Base-by-base conservation (phyloP, 2,797 vertebrate genomes). In the Diplodus sargus region DNA sequence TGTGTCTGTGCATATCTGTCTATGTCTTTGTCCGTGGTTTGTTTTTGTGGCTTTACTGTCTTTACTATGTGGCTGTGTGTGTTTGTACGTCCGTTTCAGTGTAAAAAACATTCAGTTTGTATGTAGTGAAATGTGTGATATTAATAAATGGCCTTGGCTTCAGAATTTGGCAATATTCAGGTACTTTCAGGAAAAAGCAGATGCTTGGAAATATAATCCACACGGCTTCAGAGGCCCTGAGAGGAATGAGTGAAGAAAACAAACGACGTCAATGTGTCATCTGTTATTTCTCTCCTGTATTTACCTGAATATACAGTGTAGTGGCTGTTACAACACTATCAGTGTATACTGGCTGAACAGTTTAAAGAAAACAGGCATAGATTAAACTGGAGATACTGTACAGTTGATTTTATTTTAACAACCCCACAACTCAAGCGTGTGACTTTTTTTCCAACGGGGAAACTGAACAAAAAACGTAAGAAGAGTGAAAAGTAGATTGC, bases 181-280 rank as follows among this genome's bases (percentile, higher is more conserved):
- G 22, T 57, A 17, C 13, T 67, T n/a, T 58, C 42, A 14, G 8
- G 11, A 16, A 47, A 67, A 58, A 47, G 7, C 30, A 64, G 62
- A 52, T 4, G 16, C 23, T 61, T 23, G 9, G 20, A 73, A 13
- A 76, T 66, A 34, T 69, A 45, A 65, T 56, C 28, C 47, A 52
- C 56, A 42, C 34, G 45, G 25, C 39, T 16, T 78, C 34, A 70
- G 60, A 62, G 48, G 39, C 51, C 57, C 14, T 30, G 58, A 48
- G 47, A 76, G 43, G 45, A 51, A 52, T 47, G n/a, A 60, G 13
- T 22, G 51, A 74, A 54, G 48, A 61, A 43, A 52, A 51, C 28
- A 51, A 42, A 23, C 1, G n/a, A 52, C 58, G 28, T 57, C 30
- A 23, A 18, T 58, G 22, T 81, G 59, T 76, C 16, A 56, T 72